A percentile compares a stretch with the other conserved stretches of the same genome.
Evolutionary conservation across 1,140 invertebrate genomes (phyloP).

Genomic region (Phymastichus coffea): DNA sequence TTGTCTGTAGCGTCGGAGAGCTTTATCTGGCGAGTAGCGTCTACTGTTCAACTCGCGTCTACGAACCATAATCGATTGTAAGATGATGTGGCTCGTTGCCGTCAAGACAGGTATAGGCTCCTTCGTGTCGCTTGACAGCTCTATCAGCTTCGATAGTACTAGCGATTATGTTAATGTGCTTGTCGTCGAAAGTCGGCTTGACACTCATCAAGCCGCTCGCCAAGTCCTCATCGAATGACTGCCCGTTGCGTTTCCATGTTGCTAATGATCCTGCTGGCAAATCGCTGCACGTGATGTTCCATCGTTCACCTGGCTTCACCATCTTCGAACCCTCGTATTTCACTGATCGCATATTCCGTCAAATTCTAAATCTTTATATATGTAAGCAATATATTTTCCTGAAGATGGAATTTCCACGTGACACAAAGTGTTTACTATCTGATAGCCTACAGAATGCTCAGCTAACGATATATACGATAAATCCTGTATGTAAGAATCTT

Average conservation of each 20-base stretch:
- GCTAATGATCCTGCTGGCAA: constrained; percentile 34
- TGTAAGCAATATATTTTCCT: too few species aligned
- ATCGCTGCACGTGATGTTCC: constrained; percentile 45
- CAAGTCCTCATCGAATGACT: constrained; percentile 40
- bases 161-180: constrained; percentile 7
- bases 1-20: too few species aligned
- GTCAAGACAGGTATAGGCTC: constrained; percentile 46
- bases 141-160: constrained; percentile 35
- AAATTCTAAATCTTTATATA: too few species aligned
- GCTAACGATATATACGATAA: too few species aligned
- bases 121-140: constrained; percentile 45
- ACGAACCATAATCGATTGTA: constrained; percentile 46
- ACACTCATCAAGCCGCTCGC: constrained; percentile 40
- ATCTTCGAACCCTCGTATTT: constrained; percentile 34
- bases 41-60: constrained; percentile 2
- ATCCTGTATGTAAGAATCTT: too few species aligned
- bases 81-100: constrained; percentile 38
- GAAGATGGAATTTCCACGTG: too few species aligned
- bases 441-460: too few species aligned
- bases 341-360: constrained; percentile 19
- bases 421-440: too few species aligned
- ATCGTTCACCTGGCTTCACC: constrained; percentile 41
- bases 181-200: constrained; percentile 17
- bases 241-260: constrained; percentile 49
- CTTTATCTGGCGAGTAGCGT: too few species aligned